Evolutionary conservation across 2,797 vertebrate species (phyloP).

Genomic region (Gila robusta): DNA sequence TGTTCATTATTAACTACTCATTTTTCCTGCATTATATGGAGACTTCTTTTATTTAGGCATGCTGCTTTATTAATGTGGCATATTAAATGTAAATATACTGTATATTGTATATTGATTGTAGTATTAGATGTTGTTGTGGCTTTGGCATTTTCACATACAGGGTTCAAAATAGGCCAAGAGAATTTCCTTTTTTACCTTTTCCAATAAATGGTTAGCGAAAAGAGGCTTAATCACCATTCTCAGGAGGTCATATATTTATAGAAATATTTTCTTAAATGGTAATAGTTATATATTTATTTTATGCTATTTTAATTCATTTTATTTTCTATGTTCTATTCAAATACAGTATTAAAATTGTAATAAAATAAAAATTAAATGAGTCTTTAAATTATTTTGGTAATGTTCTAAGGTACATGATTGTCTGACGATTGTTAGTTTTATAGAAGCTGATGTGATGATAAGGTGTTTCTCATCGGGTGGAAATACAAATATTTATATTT

Average conservation of each 20-base stretch:
- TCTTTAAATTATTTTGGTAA: neutral
- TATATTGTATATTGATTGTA: neutral
- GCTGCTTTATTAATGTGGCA: neutral
- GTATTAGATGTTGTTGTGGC: neutral
- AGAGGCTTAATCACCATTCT: neutral
- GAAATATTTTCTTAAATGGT: neutral
- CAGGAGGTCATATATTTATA: neutral
- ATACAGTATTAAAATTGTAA: neutral
- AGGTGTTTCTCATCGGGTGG: neutral
- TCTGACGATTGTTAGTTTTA: neutral
- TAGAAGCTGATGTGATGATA: neutral
- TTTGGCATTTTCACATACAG: neutral
- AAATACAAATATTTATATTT: neutral
- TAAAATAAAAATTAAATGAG: neutral
- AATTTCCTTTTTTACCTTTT: neutral
- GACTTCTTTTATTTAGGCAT: neutral
- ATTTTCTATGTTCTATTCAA: neutral
- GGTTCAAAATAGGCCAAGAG: neutral
- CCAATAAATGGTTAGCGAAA: neutral
- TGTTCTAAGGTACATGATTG: neutral
- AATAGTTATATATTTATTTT: neutral
- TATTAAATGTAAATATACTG: neutral
- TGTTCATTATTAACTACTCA: neutral
- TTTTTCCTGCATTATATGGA: neutral
- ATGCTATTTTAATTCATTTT: neutral